These are phyloP conservation scores for Albula glossodonta DNA, from an alignment of 2,113 vertebrate genomes.

Conservation along the genomic window DNA sequence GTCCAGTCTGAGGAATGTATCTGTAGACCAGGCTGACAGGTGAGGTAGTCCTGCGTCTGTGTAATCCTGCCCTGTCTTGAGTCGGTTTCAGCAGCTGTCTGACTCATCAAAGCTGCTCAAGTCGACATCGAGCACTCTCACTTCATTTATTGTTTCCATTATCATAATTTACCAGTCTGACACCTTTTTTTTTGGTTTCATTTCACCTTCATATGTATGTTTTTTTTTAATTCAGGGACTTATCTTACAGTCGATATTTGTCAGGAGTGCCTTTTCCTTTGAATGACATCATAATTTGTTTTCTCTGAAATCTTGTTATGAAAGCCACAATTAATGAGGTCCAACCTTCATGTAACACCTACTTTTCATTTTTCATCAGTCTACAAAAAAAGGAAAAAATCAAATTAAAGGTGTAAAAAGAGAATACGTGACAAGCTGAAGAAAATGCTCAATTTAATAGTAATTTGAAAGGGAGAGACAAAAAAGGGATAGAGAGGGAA, in stretches of 20 bases:
- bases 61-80: background rate
- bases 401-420: background rate
- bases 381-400: background rate
- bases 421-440: background rate
- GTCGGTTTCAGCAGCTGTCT: too few species aligned
- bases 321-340: constrained; percentile 3
- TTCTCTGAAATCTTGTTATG: background rate
- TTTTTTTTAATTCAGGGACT: background rate
- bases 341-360: background rate
- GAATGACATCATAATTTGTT: background rate
- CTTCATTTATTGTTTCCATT: constrained; percentile 2
- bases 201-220: background rate
- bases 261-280: background rate
- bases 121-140: background rate
- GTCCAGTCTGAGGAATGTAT: too few species aligned
- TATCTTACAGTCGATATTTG: constrained; percentile 10
- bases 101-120: background rate
- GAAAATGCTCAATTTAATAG: constrained; percentile 7
- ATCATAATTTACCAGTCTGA: background rate
- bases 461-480: background rate
- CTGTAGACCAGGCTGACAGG: too few species aligned
- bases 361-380: background rate
- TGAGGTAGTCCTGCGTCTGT: too few species aligned
- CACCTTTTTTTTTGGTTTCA: background rate
- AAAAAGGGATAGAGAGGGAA: background rate